Conservation (phyloP, 2,888 invertebrate genomes). For the Tromatobia lineatoria region DNA sequence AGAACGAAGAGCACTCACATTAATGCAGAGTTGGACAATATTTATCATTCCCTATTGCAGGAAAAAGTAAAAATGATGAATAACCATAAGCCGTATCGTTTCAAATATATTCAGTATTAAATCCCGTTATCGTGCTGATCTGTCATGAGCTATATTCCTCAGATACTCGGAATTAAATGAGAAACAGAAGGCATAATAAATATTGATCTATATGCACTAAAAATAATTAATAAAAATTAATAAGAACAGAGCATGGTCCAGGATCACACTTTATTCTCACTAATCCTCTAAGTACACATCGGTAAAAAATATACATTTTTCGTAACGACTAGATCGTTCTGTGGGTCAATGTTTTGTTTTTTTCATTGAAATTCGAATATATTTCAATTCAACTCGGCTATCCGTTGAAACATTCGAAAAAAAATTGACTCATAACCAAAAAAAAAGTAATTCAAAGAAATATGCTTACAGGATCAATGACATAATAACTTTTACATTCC, state of each 20-base stretch:
- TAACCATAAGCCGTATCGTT: background rate
- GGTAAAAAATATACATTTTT: no score
- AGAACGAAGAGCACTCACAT: background rate
- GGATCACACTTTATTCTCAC: no score
- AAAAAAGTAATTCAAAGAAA: no score
- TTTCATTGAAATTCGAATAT: no score
- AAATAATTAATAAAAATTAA: no score
- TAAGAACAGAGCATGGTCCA: no score
- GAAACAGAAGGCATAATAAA: background rate
- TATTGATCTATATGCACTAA: background rate
- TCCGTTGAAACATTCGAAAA: no score
- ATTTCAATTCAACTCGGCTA: no score
- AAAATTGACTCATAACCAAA: no score
- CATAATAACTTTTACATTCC: background rate
- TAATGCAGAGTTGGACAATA: slow-evolving; percentile 5
- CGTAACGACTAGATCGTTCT: no score
- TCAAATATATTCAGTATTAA: background rate
- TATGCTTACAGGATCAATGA: background rate
- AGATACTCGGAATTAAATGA: background rate
- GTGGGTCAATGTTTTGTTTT: no score
- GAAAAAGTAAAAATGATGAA: background rate
- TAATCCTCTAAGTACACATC: no score
- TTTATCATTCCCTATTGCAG: background rate
- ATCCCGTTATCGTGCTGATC: background rate
- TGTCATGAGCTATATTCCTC: background rate